Evolutionary conservation across 2,888 invertebrate genomes (phyloP), one percentile per base, ranked within the genome.

Genomic region (Chouioia cunea): DNA sequence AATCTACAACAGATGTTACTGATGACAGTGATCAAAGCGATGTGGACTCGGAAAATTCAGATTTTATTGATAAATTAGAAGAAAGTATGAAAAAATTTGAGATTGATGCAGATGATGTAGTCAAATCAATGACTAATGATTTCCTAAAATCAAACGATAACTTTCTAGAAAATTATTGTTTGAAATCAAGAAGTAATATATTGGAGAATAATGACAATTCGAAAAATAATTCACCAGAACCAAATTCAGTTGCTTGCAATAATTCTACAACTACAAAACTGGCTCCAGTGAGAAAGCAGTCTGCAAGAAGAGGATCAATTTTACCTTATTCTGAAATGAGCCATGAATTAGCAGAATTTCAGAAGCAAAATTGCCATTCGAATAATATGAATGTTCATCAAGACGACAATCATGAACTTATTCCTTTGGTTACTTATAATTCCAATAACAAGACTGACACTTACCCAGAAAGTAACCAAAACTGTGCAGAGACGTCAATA

Each of bases 81-180:
- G 89, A 90, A 73, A 89, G 90, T 60, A 92, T 94, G 90, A 90
- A 90, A 68, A 91, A 90, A 78, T 92, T 94, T 79, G 89, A 89
- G 77, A 87, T 88, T 52, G 91, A 91, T 81, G 93, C 93, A 75
- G 93, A 94, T 83, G 88, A 88, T 74, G 82, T 92, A 23, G 77
- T 86, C 12, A 81, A 83, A 18, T 78, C 78, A 0, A 80, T 79
- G 27, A 81, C 79, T 63, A 81, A 82, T 70, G 77, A 79, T 14
- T 80, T 80, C 60, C 74, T 71, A 23, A 79, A 79, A 18, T 69
- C 74, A 2, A 79, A 78, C 22, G 76, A 80, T 12, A 70, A 78
- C 6, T 27, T 27, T 6, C 27, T 6, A 27, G 27, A 6, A 27
- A 27, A 4, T 27, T 27, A 27, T 27, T 27, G 27, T 6, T 27